A percentile compares a stretch with the other conserved stretches of the same genome.
phyloP scores from a whole-genome alignment of 2,113 vertebrate species.

The Cyanocitta stelleri region DNA sequence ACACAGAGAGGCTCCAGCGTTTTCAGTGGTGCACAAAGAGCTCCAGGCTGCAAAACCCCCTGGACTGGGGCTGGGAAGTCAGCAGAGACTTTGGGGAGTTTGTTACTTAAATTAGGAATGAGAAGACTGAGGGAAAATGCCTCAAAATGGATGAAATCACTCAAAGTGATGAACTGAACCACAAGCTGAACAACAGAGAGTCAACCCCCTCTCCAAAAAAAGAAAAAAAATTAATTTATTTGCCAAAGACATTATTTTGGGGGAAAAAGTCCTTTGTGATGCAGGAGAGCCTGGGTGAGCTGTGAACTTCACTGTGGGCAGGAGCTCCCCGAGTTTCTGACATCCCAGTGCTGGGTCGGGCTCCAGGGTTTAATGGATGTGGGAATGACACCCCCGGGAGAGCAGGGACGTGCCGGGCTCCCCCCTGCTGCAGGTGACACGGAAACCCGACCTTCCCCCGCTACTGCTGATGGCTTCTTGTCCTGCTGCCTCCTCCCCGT shows the following conservation, averaged over 20 bases:
- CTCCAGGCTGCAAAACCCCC: not conserved
- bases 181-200: not conserved
- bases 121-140: not conserved
- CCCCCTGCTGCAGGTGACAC: not conserved
- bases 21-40: not conserved
- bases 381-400: not conserved
- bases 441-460: not conserved
- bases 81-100: not conserved
- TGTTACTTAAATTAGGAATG: not conserved
- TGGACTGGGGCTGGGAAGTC: not conserved
- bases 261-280: fast-evolving
- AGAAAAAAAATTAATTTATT: not conserved
- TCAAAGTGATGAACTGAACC: not conserved
- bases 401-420: not conserved
- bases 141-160: not conserved
- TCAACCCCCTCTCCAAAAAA: not conserved
- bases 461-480: not conserved
- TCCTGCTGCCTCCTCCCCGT: not conserved
- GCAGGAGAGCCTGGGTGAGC: not conserved
- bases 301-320: not conserved
- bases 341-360: not conserved
- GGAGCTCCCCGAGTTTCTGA: not conserved
- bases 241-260: not conserved
- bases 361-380: not conserved
- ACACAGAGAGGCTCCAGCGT: fast-evolving